Evolutionary conservation across 2,888 invertebrate genomes (phyloP).

Genomic region (Amphipyra tragopoginis): DNA sequence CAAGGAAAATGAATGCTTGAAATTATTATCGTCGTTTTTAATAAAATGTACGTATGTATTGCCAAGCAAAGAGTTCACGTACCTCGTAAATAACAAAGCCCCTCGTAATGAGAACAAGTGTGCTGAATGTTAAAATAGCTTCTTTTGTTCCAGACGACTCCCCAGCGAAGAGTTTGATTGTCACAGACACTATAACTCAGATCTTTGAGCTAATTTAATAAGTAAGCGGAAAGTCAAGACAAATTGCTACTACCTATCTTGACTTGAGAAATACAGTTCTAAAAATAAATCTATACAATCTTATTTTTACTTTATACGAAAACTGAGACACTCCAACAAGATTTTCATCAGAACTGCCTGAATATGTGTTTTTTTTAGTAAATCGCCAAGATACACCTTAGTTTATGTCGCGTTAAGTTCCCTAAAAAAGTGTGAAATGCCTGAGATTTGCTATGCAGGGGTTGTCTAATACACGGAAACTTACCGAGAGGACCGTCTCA

Average conservation of each 20-base stretch:
- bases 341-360: too few species aligned
- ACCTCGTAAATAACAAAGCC: conserved; percentile 67
- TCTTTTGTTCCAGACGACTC: conserved; percentile 58
- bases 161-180: conserved; percentile 48
- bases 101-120: conserved; percentile 67
- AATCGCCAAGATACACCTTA: too few species aligned
- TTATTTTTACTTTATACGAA: too few species aligned
- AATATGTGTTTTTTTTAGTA: too few species aligned
- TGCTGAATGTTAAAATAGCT: conserved; percentile 65
- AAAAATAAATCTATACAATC: conserved; percentile 6
- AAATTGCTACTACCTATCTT: conserved; percentile 19
- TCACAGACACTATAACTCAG: conserved; percentile 25
- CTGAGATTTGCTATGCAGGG: too few species aligned
- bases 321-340: too few species aligned
- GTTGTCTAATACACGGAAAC: too few species aligned
- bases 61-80: conserved; percentile 62
- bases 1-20: conserved; percentile 41
- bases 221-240: conserved; percentile 36
- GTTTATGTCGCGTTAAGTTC: too few species aligned
- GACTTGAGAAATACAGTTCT: conserved; percentile 8
- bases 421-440: too few species aligned
- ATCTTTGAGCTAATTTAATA: conserved; percentile 32
- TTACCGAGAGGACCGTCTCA: too few species aligned
- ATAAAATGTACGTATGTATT: conserved; percentile 49
- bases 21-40: conserved; percentile 52